Conservation (phyloP, 1,140 invertebrate species). For the Pararge aegeria region DNA sequence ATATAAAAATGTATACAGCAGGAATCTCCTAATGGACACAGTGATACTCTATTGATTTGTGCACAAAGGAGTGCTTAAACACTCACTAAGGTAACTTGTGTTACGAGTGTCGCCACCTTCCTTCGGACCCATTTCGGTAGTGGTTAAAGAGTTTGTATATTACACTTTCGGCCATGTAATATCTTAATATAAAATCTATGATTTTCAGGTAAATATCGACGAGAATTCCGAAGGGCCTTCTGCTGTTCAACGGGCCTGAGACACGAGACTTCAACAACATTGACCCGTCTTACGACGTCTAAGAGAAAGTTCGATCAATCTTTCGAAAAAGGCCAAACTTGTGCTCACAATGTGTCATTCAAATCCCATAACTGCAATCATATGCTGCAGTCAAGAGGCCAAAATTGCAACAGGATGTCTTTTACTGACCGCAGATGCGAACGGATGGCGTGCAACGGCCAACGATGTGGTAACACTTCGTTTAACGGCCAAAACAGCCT, state of each 20-base stretch:
- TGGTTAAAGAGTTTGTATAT: too few relatives aligned
- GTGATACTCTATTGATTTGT: too few relatives aligned
- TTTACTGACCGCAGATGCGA: conserved; percentile 6
- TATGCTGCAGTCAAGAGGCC: not conserved
- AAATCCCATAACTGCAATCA: conserved; percentile 9
- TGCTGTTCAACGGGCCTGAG: conserved; percentile 54
- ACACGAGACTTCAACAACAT: conserved; percentile 46
- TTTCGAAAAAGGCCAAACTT: not conserved
- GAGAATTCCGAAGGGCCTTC: conserved; percentile 83
- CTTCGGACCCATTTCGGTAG: too few relatives aligned
- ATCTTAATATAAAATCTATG: too few relatives aligned
- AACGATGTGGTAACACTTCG: not conserved
- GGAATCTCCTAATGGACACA: too few relatives aligned
- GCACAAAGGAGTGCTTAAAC: too few relatives aligned
- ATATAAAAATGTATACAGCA: too few relatives aligned
- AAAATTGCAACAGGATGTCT: conserved; percentile 27
- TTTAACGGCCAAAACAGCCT: not conserved
- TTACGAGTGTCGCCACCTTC: too few relatives aligned
- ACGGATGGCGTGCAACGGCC: not conserved
- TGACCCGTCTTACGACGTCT: conserved; percentile 47
- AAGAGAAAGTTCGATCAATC: conserved; percentile 37
- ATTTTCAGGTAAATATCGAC: conserved; percentile 84
- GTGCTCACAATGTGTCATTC: not conserved
- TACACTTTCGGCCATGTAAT: too few relatives aligned
- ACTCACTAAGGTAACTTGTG: too few relatives aligned